These are phyloP conservation scores for Hemaris fuciformis DNA, from an alignment of 2,888 invertebrate genomes.

Conservation along the genomic window DNA sequence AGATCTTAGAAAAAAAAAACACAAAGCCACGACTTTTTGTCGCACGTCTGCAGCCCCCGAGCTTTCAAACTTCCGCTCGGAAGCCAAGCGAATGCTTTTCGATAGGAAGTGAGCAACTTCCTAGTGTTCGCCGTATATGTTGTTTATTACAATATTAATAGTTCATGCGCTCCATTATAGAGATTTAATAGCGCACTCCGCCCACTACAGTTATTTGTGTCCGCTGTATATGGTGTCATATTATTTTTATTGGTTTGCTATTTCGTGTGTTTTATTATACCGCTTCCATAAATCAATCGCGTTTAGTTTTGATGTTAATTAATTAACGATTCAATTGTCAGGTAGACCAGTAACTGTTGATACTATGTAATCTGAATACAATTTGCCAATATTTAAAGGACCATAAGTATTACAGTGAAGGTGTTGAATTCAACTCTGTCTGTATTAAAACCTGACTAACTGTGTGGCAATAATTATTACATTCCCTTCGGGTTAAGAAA, in stretches of 20 bases:
- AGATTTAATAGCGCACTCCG: slow-evolving; percentile 16
- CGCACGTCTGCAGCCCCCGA: slow-evolving; percentile 21
- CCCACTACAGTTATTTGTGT: slow-evolving; percentile 6
- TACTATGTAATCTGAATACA: too few species aligned
- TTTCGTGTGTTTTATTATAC: neutral
- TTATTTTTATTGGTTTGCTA: neutral
- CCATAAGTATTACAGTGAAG: too few species aligned
- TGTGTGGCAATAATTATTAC: too few species aligned
- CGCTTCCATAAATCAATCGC: neutral
- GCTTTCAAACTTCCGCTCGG: slow-evolving; percentile 46
- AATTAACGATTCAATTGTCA: neutral
- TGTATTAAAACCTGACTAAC: too few species aligned
- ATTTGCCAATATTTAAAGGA: too few species aligned
- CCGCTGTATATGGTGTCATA: neutral
- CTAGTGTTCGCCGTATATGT: slow-evolving; percentile 39
- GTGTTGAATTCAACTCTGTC: too few species aligned
- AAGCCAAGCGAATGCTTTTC: slow-evolving; percentile 47
- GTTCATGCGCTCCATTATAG: slow-evolving; percentile 21
- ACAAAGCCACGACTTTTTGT: slow-evolving; percentile 5
- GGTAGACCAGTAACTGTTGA: too few species aligned
- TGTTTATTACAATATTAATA: slow-evolving; percentile 30
- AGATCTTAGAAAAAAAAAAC: neutral
- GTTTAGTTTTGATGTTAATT: neutral
- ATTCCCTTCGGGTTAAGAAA: too few species aligned
- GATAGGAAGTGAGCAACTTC: slow-evolving; percentile 55